phyloP scores from a whole-genome alignment of 2,888 invertebrate species.

The Sphinx pinastri region DNA sequence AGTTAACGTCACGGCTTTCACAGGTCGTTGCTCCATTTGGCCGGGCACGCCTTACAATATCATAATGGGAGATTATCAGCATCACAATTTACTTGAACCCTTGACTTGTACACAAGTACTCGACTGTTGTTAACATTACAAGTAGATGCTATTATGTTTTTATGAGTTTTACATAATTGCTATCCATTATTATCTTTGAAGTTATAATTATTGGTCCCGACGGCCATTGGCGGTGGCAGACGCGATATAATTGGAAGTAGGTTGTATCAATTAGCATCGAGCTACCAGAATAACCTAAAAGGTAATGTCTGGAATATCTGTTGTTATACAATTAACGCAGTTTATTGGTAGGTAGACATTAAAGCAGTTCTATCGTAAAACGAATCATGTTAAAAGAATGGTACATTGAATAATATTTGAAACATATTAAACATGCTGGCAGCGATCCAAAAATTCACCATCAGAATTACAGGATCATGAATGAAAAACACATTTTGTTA shows the following conservation, averaged over 20 bases:
- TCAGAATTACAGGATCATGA: conserved; percentile 20
- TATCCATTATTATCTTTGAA: conserved; percentile 6
- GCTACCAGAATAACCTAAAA: conserved; percentile 5
- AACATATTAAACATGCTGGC: conserved; percentile 13
- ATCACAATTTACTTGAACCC: conserved; percentile 10
- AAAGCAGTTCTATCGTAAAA: background rate
- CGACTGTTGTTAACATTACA: no score
- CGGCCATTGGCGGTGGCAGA: background rate
- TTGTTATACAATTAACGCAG: background rate
- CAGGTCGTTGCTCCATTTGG: conserved; percentile 24
- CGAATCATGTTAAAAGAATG: background rate
- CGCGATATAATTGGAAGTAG: conserved; percentile 12
- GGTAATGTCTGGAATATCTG: background rate
- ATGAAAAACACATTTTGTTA: conserved; percentile 22
- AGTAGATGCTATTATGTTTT: background rate
- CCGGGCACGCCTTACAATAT: conserved; percentile 16
- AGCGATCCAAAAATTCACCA: conserved; percentile 8
- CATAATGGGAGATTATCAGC: conserved; percentile 19
- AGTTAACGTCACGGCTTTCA: conserved; percentile 21
- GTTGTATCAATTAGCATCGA: conserved; percentile 4
- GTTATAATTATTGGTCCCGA: conserved; percentile 11
- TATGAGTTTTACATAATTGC: conserved; percentile 4
- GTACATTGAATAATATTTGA: conserved; percentile 21
- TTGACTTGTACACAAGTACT: conserved; percentile 1
- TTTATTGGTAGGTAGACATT: background rate